Percentiles rank a stretch among this genome's conserved stretches.
These are phyloP conservation scores for Drosophila setifemur DNA, from an alignment of 1,140 invertebrate species.

Conservation along the genomic window DNA sequence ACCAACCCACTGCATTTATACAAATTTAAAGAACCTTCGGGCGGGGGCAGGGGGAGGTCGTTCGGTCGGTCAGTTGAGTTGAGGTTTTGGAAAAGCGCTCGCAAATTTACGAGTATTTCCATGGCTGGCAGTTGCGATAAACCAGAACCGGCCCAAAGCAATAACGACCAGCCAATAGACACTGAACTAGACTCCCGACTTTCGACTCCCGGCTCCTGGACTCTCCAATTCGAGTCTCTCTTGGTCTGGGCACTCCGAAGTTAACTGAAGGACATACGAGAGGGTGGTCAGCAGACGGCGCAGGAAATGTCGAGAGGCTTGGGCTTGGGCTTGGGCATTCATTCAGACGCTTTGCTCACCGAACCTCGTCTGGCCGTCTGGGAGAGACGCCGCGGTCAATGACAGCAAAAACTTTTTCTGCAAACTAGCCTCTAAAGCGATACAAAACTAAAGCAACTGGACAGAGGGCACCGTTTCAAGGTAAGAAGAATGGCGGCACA, in stretches of 20 bases:
- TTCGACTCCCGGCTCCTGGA: slow-evolving; percentile 19
- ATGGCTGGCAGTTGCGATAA: slow-evolving; percentile 74
- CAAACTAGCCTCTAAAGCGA: slow-evolving; percentile 67
- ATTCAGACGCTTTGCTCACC: slow-evolving; percentile 1
- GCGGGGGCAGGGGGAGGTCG: not conserved
- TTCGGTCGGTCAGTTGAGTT: slow-evolving; percentile 13
- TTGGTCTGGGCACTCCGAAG: slow-evolving; percentile 23
- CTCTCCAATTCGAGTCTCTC: slow-evolving; percentile 6
- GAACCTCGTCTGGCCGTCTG: slow-evolving; percentile 45
- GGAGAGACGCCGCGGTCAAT: slow-evolving; percentile 57
- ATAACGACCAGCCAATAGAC: slow-evolving; percentile 71
- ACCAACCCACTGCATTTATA: slow-evolving; percentile 29
- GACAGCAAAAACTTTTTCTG: slow-evolving; percentile 72
- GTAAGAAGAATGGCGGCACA: not conserved
- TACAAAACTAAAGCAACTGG: slow-evolving; percentile 76
- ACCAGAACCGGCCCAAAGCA: slow-evolving; percentile 68
- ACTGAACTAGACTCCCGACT: slow-evolving; percentile 50
- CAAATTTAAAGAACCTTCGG: slow-evolving; percentile 45
- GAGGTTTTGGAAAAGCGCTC: slow-evolving; percentile 43
- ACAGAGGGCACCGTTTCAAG: not conserved
- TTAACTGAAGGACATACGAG: slow-evolving; percentile 61
- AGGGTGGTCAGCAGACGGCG: slow-evolving; percentile 19
- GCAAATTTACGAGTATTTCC: slow-evolving; percentile 76
- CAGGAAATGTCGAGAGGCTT: slow-evolving; percentile 20
- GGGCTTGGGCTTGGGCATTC: too few species aligned